phyloP scores from a whole-genome alignment of 2,797 vertebrate genomes.

The Thaleichthys pacificus region DNA sequence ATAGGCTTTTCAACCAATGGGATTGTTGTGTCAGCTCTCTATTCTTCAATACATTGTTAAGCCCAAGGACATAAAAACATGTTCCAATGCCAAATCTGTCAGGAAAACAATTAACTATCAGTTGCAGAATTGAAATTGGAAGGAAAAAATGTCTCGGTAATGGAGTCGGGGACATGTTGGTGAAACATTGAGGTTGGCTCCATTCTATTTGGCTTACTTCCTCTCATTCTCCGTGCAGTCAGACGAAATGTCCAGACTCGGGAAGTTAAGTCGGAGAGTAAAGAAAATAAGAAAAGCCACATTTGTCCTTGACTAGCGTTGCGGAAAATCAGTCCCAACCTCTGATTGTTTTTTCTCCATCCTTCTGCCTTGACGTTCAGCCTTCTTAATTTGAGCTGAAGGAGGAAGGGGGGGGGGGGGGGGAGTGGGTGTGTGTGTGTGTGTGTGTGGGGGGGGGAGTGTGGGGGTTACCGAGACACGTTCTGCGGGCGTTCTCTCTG shows the following conservation, averaged over 20 bases:
- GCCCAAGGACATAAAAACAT: no score
- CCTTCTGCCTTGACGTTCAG: neutral
- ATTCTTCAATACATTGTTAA: no score
- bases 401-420: neutral
- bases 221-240: neutral
- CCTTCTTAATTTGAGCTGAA: neutral
- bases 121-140: no score
- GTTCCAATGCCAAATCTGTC: no score
- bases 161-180: neutral
- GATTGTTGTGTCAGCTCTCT: no score
- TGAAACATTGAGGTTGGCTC: neutral
- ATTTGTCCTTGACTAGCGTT: slow-evolving; percentile 26
- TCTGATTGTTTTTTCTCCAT: neutral
- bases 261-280: neutral
- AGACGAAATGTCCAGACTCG: neutral
- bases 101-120: no score
- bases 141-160: neutral
- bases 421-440: neutral
- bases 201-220: neutral
- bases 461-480: neutral
- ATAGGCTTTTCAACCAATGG: no score
- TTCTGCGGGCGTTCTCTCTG: no score
- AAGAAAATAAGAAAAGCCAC: slow-evolving; percentile 7
- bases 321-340: slow-evolving; percentile 11
- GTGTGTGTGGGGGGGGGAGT: neutral